Evolutionary conservation across 2,888 invertebrate species (phyloP), one percentile per base, ranked within the genome.

Genomic region (Phortica magna): DNA sequence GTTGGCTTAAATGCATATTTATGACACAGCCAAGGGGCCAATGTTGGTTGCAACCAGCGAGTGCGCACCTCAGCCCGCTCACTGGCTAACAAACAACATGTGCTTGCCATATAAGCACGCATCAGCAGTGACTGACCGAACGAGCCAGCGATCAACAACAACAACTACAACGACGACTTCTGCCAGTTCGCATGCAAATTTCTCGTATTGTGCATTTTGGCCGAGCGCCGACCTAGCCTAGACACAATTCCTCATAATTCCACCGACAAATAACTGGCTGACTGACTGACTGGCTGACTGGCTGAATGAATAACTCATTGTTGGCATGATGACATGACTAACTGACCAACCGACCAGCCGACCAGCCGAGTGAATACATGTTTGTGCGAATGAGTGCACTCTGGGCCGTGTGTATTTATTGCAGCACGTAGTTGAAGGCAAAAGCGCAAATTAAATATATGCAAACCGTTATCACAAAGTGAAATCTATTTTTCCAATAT

Each of bases 201-300:
- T 71, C 53, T 68, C 17, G 7, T 55, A 55, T 55, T 67, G 12
- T 19, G 19, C 85, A 84, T 81, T 84, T 88, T 85, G 83, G 81
- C 83, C 81, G 80, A 83, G 77, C 78, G 82, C 10, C 72, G 48
- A 65, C 81, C 83, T 84, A 84, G 88, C 86, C 81, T 82, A 83
- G 77, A 80, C 81, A 85, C 81, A 84, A 88, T 84, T 86, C 81
- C 79, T 87, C 88, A 88, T 87, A 86, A 89, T 87, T 83, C 80
- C 79, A 82, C 76, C 77, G 78, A 78, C 43, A 79, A 48, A 14
- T 9, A 19, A 41, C 39, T 41, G 6, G 10, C 14, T 19, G 31
- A 5, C 10, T 64, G 64, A 12, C 17, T 17, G 65, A 41, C 39
- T 41, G n/a, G 19, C 61, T 61, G 10, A 61, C 19, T 4, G 10